A percentile compares a stretch with the other conserved stretches of the same genome.
Evolutionary conservation across 2,888 invertebrate genomes (phyloP).

Genomic region (Sthenelais limicola): DNA sequence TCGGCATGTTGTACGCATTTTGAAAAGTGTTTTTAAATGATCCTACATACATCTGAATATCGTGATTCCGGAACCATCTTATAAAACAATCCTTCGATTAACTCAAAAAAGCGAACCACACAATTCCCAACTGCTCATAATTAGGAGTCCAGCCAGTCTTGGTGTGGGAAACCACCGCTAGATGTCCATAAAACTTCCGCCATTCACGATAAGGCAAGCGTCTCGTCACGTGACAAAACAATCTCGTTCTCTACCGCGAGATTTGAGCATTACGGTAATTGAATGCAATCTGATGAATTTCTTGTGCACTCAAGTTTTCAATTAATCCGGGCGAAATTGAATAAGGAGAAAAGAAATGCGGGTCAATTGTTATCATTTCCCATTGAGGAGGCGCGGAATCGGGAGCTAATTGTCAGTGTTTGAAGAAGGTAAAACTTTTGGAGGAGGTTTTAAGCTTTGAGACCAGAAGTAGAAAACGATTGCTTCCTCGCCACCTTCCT

Average conservation of each 20-base stretch:
- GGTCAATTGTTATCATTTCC: slow-evolving; percentile 38
- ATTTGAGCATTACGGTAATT: slow-evolving; percentile 30
- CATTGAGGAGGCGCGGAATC: slow-evolving; percentile 28
- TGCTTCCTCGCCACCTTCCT: slow-evolving; percentile 13
- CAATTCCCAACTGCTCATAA: no score
- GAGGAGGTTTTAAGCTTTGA: slow-evolving; percentile 16
- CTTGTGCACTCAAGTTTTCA: slow-evolving; percentile 37
- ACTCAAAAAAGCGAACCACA: no score
- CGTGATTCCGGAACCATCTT: no score
- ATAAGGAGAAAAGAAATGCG: slow-evolving; percentile 35
- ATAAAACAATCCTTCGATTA: no score
- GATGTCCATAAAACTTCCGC: no score
- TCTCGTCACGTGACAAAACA: slow-evolving; percentile 26
- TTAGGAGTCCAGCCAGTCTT: no score
- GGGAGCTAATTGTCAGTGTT: slow-evolving; percentile 24
- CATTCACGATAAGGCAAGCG: no score
- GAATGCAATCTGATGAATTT: slow-evolving; percentile 31
- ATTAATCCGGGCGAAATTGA: slow-evolving; percentile 38
- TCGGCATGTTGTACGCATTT: no score
- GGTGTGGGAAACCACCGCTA: no score
- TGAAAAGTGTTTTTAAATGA: no score
- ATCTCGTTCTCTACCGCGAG: slow-evolving; percentile 10
- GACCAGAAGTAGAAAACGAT: slow-evolving; percentile 32
- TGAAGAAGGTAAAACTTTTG: slow-evolving; percentile 25
- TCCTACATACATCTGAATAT: no score